Evolutionary conservation across 2,113 vertebrate genomes (phyloP), one percentile per base, ranked within the genome.

Genomic region (Amphilophus citrinellus): DNA sequence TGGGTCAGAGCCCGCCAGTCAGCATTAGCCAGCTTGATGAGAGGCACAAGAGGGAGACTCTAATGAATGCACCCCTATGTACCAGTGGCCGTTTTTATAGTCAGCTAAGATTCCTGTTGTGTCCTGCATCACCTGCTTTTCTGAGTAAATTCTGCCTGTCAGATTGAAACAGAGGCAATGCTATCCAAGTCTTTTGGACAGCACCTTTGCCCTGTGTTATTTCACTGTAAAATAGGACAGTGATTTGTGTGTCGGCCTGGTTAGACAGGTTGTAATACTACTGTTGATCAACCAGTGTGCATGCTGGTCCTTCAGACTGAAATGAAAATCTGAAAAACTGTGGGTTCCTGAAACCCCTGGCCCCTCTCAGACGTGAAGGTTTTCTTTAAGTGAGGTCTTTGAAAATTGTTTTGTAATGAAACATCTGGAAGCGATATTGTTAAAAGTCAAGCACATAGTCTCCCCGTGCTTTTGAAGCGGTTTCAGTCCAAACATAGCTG

Each of bases 31-130:
- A 94, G 87, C 88, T 84, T 93, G 95, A 97, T 96, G 97, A 96
- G 96, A 96, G 95, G 91, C 95, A 89, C 94, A 95, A 93, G 93
- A 93, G 77, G 65, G 95, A 95, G 91, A 85, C 89, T 89, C 88
- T 98, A 97, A 97, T 97, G 96, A 97, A 96, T 94, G 92, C 89
- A 71, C 91, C 93, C 66, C 77, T 24, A n/a, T 68, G 84, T 89
- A 84, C 88, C 84, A 81, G 61, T 77, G 61, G 47, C 66, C 53
- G 78, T 92, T 91, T 91, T 90, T 76, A 79, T 76, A 7, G 18
- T 42, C 20, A 76, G 71, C 58, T 58, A 68, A 84, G 75, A 75
- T 85, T 90, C 82, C 83, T 80, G 83, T 86, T 84, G 63, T 44
- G 35, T 83, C 30, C 14, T 8, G n/a, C 84, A 59, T 65, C 62